These are phyloP conservation scores for Ctenopoma kingsleyae DNA, from an alignment of 2,797 vertebrate genomes.

Conservation along the genomic window DNA sequence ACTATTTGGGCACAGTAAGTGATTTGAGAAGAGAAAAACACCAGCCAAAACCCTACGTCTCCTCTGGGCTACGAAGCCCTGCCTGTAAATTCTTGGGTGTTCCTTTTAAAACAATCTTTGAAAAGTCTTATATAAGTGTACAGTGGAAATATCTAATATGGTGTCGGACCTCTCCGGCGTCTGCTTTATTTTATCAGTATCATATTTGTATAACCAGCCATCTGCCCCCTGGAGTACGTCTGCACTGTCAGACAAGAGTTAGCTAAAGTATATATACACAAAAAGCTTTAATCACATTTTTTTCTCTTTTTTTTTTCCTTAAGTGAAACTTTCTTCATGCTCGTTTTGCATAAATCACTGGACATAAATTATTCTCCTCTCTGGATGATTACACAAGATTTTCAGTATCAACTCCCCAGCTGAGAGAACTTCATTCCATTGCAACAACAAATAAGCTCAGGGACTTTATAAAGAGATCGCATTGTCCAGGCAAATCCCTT, in stretches of 20 bases:
- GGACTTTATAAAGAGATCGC: background rate
- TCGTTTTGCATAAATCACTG: constrained; percentile 19
- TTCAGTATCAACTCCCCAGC: background rate
- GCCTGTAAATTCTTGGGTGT: constrained; percentile 75
- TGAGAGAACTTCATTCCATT: constrained; percentile 2
- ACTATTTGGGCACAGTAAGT: constrained; percentile 69
- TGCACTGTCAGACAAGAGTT: constrained; percentile 12
- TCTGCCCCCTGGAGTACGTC: constrained; percentile 38
- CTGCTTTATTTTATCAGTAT: constrained; percentile 67
- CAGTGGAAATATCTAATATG: constrained; percentile 69
- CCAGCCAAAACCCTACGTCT: constrained; percentile 74
- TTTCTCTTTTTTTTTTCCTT: too few relatives aligned
- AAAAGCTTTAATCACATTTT: background rate
- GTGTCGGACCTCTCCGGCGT: constrained; percentile 52
- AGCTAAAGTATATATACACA: background rate
- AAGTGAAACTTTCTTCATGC: constrained; percentile 8
- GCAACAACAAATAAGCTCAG: constrained; percentile 9
- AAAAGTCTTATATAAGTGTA: constrained; percentile 61
- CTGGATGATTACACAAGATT: constrained; percentile 1
- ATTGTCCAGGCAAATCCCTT: constrained; percentile 7
- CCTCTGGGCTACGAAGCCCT: constrained; percentile 58
- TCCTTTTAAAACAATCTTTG: constrained; percentile 72
- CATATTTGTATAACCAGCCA: constrained; percentile 50
- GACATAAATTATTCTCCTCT: constrained; percentile 28
- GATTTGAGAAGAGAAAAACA: constrained; percentile 63